Evolutionary conservation across 2,888 invertebrate genomes (phyloP), one percentile per base, ranked within the genome.

Genomic region (Tetrapedia diversipes): DNA sequence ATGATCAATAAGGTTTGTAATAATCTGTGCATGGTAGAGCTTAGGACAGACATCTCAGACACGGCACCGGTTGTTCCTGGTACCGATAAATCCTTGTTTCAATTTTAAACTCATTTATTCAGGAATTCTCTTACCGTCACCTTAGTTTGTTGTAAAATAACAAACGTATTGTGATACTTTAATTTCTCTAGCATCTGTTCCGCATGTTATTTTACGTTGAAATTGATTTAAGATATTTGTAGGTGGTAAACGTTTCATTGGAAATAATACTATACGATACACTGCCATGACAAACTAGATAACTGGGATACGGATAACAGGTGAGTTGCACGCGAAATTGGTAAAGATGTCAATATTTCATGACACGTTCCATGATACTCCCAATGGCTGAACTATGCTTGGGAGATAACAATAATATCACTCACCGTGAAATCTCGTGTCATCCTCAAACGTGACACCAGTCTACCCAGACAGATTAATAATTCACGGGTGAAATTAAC

Each of bases 41-140:
- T 81, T 70, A 68, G 80, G 85, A 84, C 84, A 77, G 83, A 78
- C 63, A 60, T 66, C 54, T 79, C 53, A 74, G 67, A 56, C 88
- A 89, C 87, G 88, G 83, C 68, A 88, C 74, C 61, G 87, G 85
- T 76, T 71, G 87, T 71, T 86, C 88, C 88, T 88, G 88, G 88
- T 68, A 89, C 88, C 81, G 65, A 63, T 61, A 79, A 64, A 82
- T 82, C 57, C 60, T 79, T 22, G 7, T 41, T 65, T 39, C 34
- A 34, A 63, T 76, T 37, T 37, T 41, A 54, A 14, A 61, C 66
- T 29, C 16, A 53, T 54, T 54, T 41, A 34, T 61, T 14, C 2
- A 4, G 11, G 10, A 27, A 10, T 51, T 43, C 3, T 45, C 22
- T 22, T 16, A 16, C n/a, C 16, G 4, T 65, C 39, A 14, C 8